Evolutionary conservation across 2,797 vertebrate genomes (phyloP).

Genomic region (Pangasius sanitwongsei): DNA sequence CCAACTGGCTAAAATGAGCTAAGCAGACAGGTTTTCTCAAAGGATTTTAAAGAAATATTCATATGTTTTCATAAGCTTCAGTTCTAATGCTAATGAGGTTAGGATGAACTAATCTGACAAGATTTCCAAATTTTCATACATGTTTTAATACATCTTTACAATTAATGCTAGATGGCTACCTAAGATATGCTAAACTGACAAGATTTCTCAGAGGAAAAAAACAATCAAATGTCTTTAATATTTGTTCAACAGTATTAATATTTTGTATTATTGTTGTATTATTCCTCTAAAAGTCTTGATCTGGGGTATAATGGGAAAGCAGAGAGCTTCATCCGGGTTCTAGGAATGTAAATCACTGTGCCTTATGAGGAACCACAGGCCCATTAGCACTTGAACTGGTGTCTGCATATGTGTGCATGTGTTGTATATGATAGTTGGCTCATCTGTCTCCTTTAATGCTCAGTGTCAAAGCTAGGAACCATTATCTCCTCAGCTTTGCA

Average conservation of each 20-base stretch:
- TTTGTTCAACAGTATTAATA: not conserved
- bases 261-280: too few relatives aligned
- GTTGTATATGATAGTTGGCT: slow-evolving; percentile 65
- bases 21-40: not conserved
- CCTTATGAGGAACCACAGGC: slow-evolving; percentile 46
- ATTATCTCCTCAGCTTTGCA: slow-evolving; percentile 62
- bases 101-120: not conserved
- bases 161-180: not conserved
- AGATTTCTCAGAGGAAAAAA: not conserved
- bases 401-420: slow-evolving; percentile 55
- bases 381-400: slow-evolving; percentile 79
- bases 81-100: not conserved
- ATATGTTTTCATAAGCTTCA: not conserved
- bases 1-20: not conserved
- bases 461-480: slow-evolving; percentile 54
- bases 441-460: slow-evolving; percentile 68
- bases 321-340: not conserved
- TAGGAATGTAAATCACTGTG: slow-evolving; percentile 50
- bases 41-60: not conserved
- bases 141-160: not conserved
- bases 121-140: not conserved
- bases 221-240: not conserved
- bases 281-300: not conserved
- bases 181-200: not conserved
- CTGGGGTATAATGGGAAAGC: not conserved